Conservation (phyloP, 2,797 vertebrate genomes). For the Acestrorhynchus altus region DNA sequence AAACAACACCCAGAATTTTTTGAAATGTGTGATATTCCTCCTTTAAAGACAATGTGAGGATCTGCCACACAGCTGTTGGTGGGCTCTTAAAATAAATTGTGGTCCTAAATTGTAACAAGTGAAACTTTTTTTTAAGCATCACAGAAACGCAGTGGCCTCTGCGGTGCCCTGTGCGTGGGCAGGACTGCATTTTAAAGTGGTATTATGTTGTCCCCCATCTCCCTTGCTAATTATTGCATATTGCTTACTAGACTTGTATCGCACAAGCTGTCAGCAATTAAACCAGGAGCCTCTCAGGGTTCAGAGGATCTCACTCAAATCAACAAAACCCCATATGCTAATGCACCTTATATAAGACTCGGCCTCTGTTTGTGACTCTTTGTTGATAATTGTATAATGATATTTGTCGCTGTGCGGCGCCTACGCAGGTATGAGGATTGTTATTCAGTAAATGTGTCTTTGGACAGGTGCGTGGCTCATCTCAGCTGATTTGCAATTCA, state of each 20-base stretch:
- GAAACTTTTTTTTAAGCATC: slow-evolving; percentile 16
- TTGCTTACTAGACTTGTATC: slow-evolving; percentile 20
- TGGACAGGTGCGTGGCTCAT: background rate
- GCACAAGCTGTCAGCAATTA: slow-evolving; percentile 30
- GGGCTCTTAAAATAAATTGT: no score
- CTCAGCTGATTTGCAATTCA: slow-evolving; percentile 8
- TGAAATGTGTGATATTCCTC: no score
- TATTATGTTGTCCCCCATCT: background rate
- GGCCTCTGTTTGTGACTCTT: background rate
- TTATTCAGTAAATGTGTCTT: background rate
- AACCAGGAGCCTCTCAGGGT: slow-evolving; percentile 29
- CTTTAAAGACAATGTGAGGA: no score
- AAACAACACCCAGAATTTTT: no score
- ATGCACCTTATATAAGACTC: background rate
- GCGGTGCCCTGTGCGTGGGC: slow-evolving; percentile 32
- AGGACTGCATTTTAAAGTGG: slow-evolving; percentile 32
- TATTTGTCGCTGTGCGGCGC: slow-evolving; percentile 24
- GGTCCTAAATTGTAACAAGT: no score
- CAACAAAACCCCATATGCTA: slow-evolving; percentile 7
- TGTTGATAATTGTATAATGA: slow-evolving; percentile 32
- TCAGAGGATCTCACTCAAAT: slow-evolving; percentile 11
- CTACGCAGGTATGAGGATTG: slow-evolving; percentile 18
- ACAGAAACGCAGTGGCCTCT: slow-evolving; percentile 6
- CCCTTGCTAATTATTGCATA: slow-evolving; percentile 26
- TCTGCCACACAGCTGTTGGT: no score